Base-by-base conservation (phyloP, 2,888 invertebrate species). In the Chironomus tentans region DNA sequence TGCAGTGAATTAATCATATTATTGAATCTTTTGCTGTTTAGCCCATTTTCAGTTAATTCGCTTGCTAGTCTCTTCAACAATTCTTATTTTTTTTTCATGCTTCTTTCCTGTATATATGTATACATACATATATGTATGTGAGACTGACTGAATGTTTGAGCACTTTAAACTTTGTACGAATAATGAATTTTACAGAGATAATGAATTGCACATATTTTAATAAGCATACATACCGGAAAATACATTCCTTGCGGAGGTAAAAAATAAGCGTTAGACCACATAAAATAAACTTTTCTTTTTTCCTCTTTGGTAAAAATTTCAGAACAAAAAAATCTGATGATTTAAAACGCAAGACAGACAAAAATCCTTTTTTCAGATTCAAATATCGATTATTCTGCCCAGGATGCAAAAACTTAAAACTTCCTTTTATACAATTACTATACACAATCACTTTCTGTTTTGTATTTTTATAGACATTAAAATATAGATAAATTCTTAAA, bases 161-260 rank as follows among this genome's bases (percentile, higher is more conserved):
- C 38, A 38, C 38, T 38, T 38, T 38, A 38, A 38, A 38, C 38
- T 7, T 38, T 38, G 38, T 7, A 10, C 1, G 38, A 10, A 38
- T 24, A n/a, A 28, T 28, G 3, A 28, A 28, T 10, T 38, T 38
- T 10, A 38, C 10, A 38, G 10, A 38, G 38, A 38, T 38, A 38
- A 38, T 38, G 38, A 38, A 38, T 38, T 38, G 38, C 38, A 38
- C 38, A 38, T 38, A 38, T 38, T 38, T 38, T 38, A 38, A 38
- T 38, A 38, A 38, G 7, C 38, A 38, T 38, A 92, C 93, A 93
- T 89, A 94, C 94, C 91, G 94, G 94, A 90, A 94, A 95, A 88
- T 94, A 94, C 91, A 94, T 93, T 91, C 94, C 94, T 92, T 94
- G 94, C 88, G 93, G 93, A 91, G 94, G 93, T 91, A 94, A 91